phyloP scores from a whole-genome alignment of 2,113 vertebrate species.

The Anoplopoma fimbria region DNA sequence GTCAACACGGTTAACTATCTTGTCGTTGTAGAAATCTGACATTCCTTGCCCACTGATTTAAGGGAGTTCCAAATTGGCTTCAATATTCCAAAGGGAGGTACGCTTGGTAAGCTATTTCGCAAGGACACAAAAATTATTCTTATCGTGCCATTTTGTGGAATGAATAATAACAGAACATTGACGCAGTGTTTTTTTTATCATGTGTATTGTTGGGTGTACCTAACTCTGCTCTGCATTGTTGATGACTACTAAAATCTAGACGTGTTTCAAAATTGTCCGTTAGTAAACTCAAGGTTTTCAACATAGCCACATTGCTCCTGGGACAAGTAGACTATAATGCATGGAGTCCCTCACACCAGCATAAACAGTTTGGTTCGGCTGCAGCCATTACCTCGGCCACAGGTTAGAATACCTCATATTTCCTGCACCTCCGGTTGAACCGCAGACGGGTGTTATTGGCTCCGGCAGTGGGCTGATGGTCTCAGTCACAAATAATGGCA shows the following conservation, averaged over 20 bases:
- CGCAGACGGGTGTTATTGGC: slow-evolving; percentile 8
- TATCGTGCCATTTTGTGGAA: not conserved
- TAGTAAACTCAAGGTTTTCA: not conserved
- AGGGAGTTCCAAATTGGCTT: too few relatives aligned
- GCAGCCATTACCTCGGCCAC: not conserved
- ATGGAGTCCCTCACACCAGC: not conserved
- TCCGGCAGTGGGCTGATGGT: slow-evolving; percentile 22
- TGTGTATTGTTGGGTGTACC: not conserved
- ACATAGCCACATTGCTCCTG: not conserved
- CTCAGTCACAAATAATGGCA: slow-evolving; percentile 40
- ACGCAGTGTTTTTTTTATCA: not conserved
- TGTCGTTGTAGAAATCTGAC: too few relatives aligned
- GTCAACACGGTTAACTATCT: too few relatives aligned
- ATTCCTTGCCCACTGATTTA: too few relatives aligned
- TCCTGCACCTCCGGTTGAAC: slow-evolving; percentile 8
- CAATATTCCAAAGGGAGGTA: too few relatives aligned
- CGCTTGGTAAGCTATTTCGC: not conserved
- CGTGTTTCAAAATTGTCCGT: not conserved
- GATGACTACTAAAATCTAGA: not conserved
- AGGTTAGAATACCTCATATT: slow-evolving; percentile 28
- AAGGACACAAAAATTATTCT: not conserved
- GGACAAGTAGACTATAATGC: not conserved
- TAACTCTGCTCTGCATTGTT: not conserved
- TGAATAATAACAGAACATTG: not conserved
- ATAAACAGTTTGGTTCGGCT: not conserved